Evolutionary conservation across 2,113 vertebrate species (phyloP).

Genomic region (Tyto alba): DNA sequence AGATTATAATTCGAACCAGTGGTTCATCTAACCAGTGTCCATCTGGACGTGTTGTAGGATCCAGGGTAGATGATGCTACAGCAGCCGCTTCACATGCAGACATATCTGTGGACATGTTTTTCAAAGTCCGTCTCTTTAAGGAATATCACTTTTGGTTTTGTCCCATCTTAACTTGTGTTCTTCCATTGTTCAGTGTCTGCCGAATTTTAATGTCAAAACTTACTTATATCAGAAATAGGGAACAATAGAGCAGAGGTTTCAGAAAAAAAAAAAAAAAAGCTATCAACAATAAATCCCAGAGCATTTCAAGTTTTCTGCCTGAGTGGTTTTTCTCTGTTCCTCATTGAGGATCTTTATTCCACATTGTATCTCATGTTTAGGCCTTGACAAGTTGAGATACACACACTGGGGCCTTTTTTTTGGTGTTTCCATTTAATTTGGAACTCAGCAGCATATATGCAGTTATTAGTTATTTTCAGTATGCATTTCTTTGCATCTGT

Average conservation of each 20-base stretch:
- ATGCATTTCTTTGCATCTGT: conserved; percentile 11
- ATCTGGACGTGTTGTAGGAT: neutral
- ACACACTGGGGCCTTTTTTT: neutral
- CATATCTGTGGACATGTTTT: neutral
- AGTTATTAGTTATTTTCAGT: conserved; percentile 31
- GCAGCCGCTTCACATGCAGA: neutral
- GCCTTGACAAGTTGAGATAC: neutral
- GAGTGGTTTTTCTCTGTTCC: neutral
- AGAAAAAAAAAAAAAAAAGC: neutral
- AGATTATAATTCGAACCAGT: neutral
- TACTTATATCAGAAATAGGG: neutral
- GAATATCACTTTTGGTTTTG: neutral
- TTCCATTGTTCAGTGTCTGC: neutral
- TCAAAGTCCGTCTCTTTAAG: neutral
- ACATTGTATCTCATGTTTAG: neutral
- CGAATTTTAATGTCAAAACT: neutral
- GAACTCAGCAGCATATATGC: neutral
- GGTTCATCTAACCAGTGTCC: neutral
- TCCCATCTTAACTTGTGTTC: neutral
- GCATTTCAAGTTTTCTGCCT: neutral
- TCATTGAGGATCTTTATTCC: neutral
- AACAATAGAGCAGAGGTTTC: neutral
- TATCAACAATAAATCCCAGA: neutral
- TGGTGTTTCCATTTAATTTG: conserved; percentile 20
- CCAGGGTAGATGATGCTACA: neutral